These are phyloP conservation scores for Cephalopterus ornatus DNA, from an alignment of 2,113 vertebrate species.

Conservation along the genomic window DNA sequence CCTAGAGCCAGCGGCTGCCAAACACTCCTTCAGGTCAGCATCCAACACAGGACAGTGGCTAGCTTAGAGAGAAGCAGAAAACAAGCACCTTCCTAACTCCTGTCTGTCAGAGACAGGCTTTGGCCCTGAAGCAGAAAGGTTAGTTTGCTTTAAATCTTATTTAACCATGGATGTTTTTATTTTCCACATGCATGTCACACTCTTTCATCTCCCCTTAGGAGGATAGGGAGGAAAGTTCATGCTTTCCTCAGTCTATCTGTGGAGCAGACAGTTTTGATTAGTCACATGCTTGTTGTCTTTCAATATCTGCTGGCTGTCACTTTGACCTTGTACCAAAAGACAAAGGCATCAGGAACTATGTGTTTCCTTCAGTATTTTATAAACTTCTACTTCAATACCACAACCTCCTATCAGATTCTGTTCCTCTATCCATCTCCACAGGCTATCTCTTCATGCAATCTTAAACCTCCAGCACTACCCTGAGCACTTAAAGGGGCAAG, in stretches of 20 bases:
- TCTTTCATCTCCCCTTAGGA: not conserved
- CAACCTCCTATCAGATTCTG: not conserved
- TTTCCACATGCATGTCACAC: not conserved
- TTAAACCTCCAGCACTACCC: not conserved
- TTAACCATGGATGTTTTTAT: constrained; percentile 4
- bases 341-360: not conserved
- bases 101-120: not conserved
- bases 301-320: not conserved
- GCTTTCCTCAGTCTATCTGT: not conserved
- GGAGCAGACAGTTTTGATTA: constrained; percentile 20
- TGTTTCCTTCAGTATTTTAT: not conserved
- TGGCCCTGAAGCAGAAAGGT: not conserved
- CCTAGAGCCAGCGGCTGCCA: not conserved
- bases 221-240: not conserved
- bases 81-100: not conserved
- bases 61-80: not conserved
- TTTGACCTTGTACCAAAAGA: not conserved
- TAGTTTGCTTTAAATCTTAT: constrained; percentile 19
- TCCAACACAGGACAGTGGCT: not conserved
- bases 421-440: not conserved
- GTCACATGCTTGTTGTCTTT: not conserved
- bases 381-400: not conserved
- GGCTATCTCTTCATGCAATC: not conserved
- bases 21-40: not conserved
- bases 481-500: not conserved